Evolutionary conservation across 1,140 invertebrate species (phyloP).

Genomic region (Akabosia matsudoensis): DNA sequence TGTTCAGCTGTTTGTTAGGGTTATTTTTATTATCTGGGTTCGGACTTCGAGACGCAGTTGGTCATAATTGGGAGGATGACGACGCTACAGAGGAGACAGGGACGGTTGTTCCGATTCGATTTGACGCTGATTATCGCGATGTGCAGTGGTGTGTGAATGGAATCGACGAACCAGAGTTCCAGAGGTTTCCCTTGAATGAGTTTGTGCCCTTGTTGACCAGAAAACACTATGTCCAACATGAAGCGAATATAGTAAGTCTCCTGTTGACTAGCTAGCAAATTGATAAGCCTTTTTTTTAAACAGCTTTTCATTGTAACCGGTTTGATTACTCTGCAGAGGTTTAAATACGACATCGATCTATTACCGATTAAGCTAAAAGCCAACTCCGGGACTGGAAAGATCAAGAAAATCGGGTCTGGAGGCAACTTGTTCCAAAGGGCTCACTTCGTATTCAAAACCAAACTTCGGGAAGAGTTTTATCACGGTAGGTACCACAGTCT

Average conservation of each 20-base stretch:
- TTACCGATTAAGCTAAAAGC: not conserved
- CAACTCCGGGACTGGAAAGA: not conserved
- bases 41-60: too few relatives aligned
- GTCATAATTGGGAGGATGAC: too few relatives aligned
- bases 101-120: not conserved
- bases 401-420: not conserved
- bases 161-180: not conserved
- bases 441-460: not conserved
- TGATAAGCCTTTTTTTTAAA: not conserved
- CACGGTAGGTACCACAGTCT: not conserved
- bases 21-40: too few relatives aligned
- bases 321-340: not conserved
- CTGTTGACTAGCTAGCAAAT: not conserved
- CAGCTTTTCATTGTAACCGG: not conserved
- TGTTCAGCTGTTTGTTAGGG: too few relatives aligned
- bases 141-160: constrained; percentile 6
- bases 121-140: not conserved
- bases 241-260: not conserved
- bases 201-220: not conserved
- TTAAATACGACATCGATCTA: not conserved
- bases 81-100: not conserved
- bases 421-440: constrained; percentile 3
- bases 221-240: not conserved
- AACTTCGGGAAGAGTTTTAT: not conserved
- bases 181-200: not conserved